phyloP scores from a whole-genome alignment of 2,888 invertebrate genomes.

The Psylliodes chrysocephalus region DNA sequence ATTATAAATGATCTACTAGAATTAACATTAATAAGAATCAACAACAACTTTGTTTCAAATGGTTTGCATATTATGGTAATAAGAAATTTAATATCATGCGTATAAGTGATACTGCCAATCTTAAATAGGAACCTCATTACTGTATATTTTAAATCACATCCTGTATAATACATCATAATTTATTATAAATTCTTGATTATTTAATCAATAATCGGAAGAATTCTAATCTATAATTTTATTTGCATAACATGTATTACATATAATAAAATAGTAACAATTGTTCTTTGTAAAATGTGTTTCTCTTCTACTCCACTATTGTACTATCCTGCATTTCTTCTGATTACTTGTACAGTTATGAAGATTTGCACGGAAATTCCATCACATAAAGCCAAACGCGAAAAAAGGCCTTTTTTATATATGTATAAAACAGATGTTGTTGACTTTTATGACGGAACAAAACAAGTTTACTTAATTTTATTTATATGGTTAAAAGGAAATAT shows the following conservation, averaged over 20 bases:
- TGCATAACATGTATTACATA: background rate
- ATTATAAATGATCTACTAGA: no score
- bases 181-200: no score
- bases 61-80: no score
- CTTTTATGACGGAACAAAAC: background rate
- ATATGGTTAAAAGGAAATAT: background rate
- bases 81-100: no score
- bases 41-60: no score
- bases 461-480: background rate
- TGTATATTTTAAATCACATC: no score
- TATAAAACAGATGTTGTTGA: background rate
- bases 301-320: background rate
- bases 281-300: background rate
- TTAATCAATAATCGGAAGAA: background rate
- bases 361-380: constrained; percentile 2
- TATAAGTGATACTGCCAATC: no score
- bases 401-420: background rate
- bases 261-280: background rate
- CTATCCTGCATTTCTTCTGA: background rate
- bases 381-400: constrained; percentile 5
- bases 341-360: constrained; percentile 4
- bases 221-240: background rate
- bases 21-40: no score
- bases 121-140: no score
- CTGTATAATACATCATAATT: no score